phyloP scores from a whole-genome alignment of 2,888 invertebrate species.

The Melinaea marsaeus region DNA sequence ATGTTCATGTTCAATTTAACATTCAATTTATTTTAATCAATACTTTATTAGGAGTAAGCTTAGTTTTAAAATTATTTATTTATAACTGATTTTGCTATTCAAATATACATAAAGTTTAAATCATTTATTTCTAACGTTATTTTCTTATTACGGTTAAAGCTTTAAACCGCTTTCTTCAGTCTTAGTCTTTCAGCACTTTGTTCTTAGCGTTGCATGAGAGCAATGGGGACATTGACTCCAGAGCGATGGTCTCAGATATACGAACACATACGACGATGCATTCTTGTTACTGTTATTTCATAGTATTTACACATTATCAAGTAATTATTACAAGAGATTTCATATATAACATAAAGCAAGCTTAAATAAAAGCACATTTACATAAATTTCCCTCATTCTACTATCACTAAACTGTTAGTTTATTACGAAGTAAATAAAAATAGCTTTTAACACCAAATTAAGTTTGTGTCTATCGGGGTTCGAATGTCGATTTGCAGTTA shows the following conservation, averaged over 20 bases:
- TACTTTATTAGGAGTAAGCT: too few relatives aligned
- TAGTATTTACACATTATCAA: constrained; percentile 17
- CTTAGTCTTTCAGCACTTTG: constrained; percentile 21
- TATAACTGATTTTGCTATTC: too few relatives aligned
- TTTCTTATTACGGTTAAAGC: too few relatives aligned
- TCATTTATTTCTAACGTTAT: too few relatives aligned
- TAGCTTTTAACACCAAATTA: constrained; percentile 19
- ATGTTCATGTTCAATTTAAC: too few relatives aligned
- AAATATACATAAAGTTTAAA: too few relatives aligned
- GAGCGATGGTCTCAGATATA: constrained; percentile 17
- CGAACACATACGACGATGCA: not conserved
- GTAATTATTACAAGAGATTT: not conserved
- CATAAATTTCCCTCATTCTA: not conserved
- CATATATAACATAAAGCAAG: too few relatives aligned
- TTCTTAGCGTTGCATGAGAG: constrained; percentile 37
- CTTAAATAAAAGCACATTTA: not conserved
- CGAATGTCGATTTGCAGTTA: constrained; percentile 55
- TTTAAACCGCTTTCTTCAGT: constrained; percentile 14
- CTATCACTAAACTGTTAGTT: not conserved
- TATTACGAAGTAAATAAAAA: constrained; percentile 5
- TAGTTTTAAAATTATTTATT: too few relatives aligned
- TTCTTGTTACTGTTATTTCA: constrained; percentile 13
- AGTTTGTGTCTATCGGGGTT: constrained; percentile 47
- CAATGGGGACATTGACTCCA: constrained; percentile 62
- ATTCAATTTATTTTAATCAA: too few relatives aligned